Conservation (phyloP, 1,140 invertebrate species). For the Trinorchestia longiramus region DNA sequence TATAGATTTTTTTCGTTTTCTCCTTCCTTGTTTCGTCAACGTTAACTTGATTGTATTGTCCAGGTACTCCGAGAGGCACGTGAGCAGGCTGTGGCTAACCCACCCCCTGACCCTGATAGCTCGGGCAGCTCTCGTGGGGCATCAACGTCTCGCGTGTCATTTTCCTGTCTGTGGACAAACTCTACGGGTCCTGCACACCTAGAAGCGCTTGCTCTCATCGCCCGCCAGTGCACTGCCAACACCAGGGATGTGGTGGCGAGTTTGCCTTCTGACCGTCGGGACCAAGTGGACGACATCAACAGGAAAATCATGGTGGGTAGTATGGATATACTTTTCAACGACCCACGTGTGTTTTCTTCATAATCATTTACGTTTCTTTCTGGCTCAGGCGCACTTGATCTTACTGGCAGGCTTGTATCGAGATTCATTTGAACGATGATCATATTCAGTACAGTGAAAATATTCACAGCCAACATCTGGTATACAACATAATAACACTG, state of each 20-base stretch:
- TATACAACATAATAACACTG: background rate
- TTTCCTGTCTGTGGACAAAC: constrained; percentile 14
- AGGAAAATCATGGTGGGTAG: background rate
- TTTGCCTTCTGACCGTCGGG: background rate
- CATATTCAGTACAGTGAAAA: background rate
- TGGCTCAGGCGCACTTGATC: background rate
- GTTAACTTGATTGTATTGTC: background rate
- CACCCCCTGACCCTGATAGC: background rate
- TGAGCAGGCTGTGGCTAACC: constrained; percentile 30
- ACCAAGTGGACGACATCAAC: background rate
- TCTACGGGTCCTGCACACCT: constrained; percentile 27
- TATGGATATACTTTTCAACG: background rate
- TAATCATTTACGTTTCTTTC: background rate
- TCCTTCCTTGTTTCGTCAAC: background rate
- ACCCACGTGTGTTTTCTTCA: background rate
- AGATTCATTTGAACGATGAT: background rate
- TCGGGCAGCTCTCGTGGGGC: background rate
- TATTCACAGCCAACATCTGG: background rate
- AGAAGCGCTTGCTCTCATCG: constrained; percentile 29
- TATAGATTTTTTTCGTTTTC: background rate
- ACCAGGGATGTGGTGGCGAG: background rate
- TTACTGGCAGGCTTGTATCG: background rate
- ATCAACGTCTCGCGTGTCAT: background rate
- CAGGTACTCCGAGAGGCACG: constrained; percentile 19
- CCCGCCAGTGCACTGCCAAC: constrained; percentile 22